phyloP scores from a whole-genome alignment of 2,888 invertebrate species.

The Macaria notata region DNA sequence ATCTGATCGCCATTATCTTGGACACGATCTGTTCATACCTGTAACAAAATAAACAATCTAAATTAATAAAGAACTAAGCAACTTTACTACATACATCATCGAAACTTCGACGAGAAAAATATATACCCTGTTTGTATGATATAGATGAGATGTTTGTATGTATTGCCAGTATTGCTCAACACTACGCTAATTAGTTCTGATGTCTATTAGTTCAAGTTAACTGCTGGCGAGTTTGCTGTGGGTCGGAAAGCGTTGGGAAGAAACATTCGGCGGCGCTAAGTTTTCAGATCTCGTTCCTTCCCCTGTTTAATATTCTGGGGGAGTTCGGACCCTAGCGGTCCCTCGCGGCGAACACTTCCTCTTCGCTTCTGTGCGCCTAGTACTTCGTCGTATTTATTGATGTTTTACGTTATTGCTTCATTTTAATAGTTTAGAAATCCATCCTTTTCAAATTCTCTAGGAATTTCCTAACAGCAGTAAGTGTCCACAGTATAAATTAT shows the following conservation, averaged over 20 bases:
- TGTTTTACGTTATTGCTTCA: constrained; percentile 11
- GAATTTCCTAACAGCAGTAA: not conserved
- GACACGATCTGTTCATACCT: constrained; percentile 26
- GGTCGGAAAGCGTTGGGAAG: constrained; percentile 17
- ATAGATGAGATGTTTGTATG: too few relatives aligned
- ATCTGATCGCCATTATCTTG: too few relatives aligned
- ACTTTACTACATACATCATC: constrained; percentile 13
- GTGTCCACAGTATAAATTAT: not conserved
- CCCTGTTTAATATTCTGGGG: constrained; percentile 64
- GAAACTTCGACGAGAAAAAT: constrained; percentile 14
- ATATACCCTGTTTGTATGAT: too few relatives aligned
- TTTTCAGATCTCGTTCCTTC: constrained; percentile 42
- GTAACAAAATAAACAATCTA: constrained; percentile 26
- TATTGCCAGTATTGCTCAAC: too few relatives aligned
- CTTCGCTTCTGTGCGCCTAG: constrained; percentile 41
- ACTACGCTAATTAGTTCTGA: constrained; percentile 19
- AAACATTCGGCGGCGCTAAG: constrained; percentile 38
- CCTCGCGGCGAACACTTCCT: constrained; percentile 48
- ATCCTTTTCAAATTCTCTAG: not conserved
- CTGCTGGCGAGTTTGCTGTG: constrained; percentile 11
- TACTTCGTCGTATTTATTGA: constrained; percentile 30
- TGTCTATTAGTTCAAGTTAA: constrained; percentile 21
- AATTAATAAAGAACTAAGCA: constrained; percentile 9
- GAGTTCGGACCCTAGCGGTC: constrained; percentile 47
- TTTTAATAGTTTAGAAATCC: not conserved